Conservation (phyloP, 2,797 vertebrate genomes). For the Bovichtus variegatus region DNA sequence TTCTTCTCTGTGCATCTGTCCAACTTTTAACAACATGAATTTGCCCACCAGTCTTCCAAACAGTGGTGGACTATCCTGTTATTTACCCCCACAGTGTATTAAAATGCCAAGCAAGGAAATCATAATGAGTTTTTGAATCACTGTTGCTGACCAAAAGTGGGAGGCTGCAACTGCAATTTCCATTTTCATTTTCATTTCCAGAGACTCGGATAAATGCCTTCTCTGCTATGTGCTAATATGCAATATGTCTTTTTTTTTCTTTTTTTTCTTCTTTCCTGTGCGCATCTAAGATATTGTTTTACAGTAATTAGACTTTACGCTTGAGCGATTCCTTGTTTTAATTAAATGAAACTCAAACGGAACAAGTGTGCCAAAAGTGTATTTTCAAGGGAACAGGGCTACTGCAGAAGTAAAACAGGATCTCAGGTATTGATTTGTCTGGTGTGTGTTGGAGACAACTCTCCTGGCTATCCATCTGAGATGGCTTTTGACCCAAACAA, state of each 20-base stretch:
- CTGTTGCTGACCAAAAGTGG: constrained; percentile 67
- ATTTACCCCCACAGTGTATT: constrained; percentile 73
- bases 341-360: constrained; percentile 64
- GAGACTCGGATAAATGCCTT: constrained; percentile 53
- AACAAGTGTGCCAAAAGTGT: constrained; percentile 52
- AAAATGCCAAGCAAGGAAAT: constrained; percentile 74
- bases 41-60: constrained; percentile 60
- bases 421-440: constrained; percentile 71
- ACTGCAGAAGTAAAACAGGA: constrained; percentile 49
- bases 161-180: constrained; percentile 69
- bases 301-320: constrained; percentile 72
- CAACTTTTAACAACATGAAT: constrained; percentile 51
- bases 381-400: constrained; percentile 39
- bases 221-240: constrained; percentile 52
- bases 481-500: constrained; percentile 67
- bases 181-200: constrained; percentile 73
- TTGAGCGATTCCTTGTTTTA: constrained; percentile 64
- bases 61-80: constrained; percentile 49
- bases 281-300: constrained; percentile 72
- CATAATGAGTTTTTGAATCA: constrained; percentile 77
- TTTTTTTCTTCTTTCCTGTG: too few species aligned
- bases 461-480: constrained; percentile 63
- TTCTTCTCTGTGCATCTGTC: constrained; percentile 42
- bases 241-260: constrained; percentile 28
- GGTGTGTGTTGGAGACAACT: constrained; percentile 48